These are phyloP conservation scores for Pelodiscus sinensis DNA, from an alignment of 2,113 vertebrate genomes.

Conservation along the genomic window DNA sequence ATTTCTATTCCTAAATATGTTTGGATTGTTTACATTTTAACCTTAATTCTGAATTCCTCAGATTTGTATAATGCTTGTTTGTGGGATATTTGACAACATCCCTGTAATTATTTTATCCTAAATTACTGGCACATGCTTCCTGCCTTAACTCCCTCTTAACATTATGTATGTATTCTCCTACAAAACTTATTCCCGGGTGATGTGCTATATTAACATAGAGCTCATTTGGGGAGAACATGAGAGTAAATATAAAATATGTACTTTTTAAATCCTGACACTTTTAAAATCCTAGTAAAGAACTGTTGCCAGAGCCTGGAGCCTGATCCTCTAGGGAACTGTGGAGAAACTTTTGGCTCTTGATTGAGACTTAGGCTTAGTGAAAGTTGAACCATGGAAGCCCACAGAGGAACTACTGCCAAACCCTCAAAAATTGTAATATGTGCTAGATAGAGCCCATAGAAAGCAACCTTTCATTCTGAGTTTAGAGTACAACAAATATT, in stretches of 20 bases:
- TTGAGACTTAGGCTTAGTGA: constrained; percentile 58
- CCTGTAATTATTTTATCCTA: rapidly evolving
- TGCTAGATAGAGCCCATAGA: constrained; percentile 35
- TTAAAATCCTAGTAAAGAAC: constrained; percentile 46
- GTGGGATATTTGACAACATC: neutral
- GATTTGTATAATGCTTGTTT: neutral
- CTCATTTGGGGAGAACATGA: constrained; percentile 40
- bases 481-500: constrained; percentile 24
- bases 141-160: neutral
- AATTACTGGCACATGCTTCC: neutral
- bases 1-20: neutral
- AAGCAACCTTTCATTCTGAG: constrained; percentile 48
- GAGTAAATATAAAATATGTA: constrained; percentile 28
- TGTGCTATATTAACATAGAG: neutral
- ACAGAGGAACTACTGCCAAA: constrained; percentile 53
- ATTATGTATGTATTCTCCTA: neutral
- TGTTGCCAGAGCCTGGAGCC: constrained; percentile 49
- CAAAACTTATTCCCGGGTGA: neutral
- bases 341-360: constrained; percentile 66
- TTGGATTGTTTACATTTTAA: neutral
- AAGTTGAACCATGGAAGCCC: constrained; percentile 65
- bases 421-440: constrained; percentile 45
- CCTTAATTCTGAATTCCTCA: constrained; percentile 11
- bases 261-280: constrained; percentile 28
- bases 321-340: constrained; percentile 56